A percentile compares a stretch with the other conserved stretches of the same genome.
Evolutionary conservation across 2,113 vertebrate genomes (phyloP).

Genomic region (Lepus timidus): DNA sequence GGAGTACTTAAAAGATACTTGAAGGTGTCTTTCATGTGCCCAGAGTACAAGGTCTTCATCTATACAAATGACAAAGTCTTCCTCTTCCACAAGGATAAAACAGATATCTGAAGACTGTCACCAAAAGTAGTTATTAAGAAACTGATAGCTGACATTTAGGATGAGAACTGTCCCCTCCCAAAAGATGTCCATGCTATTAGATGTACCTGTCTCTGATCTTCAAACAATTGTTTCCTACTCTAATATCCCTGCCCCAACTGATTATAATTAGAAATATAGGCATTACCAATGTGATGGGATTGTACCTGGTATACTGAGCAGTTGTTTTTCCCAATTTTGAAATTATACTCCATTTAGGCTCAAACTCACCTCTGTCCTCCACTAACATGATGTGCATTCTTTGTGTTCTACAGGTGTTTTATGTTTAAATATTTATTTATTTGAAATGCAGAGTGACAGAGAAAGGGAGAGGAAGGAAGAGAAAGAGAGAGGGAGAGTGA

Average conservation of each 20-base stretch:
- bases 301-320: not conserved
- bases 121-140: not conserved
- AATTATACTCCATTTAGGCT: not conserved
- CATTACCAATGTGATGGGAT: rapidly evolving
- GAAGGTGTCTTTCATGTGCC: not conserved
- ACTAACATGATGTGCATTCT: rapidly evolving
- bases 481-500: too few relatives aligned
- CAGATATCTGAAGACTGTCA: not conserved
- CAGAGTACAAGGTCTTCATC: not conserved
- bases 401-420: not conserved
- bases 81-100: not conserved
- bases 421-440: not conserved
- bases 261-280: not conserved
- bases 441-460: too few relatives aligned
- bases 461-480: too few relatives aligned
- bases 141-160: not conserved
- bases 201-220: not conserved
- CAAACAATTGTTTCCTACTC: not conserved
- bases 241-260: not conserved
- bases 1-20: not conserved
- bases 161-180: not conserved
- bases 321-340: not conserved
- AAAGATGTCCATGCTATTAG: not conserved
- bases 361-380: not conserved
- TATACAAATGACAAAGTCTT: not conserved